Conservation (phyloP, 2,888 invertebrate genomes). For the Dastarcus helophoroides region DNA sequence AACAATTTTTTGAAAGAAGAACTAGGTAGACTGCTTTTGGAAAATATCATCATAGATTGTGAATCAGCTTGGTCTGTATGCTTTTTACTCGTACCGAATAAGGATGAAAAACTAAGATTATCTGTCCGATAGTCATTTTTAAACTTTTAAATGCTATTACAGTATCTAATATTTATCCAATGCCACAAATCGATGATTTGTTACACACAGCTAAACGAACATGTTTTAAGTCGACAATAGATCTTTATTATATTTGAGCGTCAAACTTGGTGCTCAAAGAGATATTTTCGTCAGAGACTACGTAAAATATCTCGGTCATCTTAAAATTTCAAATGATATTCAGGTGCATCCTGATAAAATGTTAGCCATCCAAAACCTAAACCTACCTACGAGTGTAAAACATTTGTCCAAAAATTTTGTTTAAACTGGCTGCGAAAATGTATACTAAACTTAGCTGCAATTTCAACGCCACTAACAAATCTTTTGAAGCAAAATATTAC, state of each 20-base stretch:
- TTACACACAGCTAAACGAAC: conserved; percentile 24
- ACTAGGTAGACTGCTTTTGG: conserved; percentile 23
- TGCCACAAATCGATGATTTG: conserved; percentile 33
- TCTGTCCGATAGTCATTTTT: conserved; percentile 28
- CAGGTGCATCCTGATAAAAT: conserved; percentile 15
- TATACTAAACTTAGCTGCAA: conserved; percentile 12
- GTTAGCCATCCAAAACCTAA: conserved; percentile 12
- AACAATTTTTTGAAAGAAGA: conserved; percentile 21
- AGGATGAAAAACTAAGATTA: conserved; percentile 21
- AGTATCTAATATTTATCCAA: conserved; percentile 21
- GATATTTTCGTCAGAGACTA: conserved; percentile 9
- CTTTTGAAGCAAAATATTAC: too few species aligned
- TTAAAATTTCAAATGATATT: conserved; percentile 15
- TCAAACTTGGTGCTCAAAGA: conserved; percentile 10
- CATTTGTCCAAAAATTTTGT: conserved; percentile 16
- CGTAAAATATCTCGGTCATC: conserved; percentile 10
- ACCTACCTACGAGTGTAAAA: conserved; percentile 15
- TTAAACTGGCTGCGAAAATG: conserved; percentile 17
- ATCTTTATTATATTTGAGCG: conserved; percentile 18
- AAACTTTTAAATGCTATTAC: conserved; percentile 19
- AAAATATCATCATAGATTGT: conserved; percentile 28
- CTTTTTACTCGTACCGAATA: conserved; percentile 27
- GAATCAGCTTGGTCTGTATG: conserved; percentile 31
- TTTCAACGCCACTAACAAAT: conserved; percentile 13
- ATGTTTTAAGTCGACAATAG: conserved; percentile 22